Evolutionary conservation across 1,140 invertebrate species (phyloP), one percentile per base, ranked within the genome.

Genomic region (Brevipalpus yothersi): DNA sequence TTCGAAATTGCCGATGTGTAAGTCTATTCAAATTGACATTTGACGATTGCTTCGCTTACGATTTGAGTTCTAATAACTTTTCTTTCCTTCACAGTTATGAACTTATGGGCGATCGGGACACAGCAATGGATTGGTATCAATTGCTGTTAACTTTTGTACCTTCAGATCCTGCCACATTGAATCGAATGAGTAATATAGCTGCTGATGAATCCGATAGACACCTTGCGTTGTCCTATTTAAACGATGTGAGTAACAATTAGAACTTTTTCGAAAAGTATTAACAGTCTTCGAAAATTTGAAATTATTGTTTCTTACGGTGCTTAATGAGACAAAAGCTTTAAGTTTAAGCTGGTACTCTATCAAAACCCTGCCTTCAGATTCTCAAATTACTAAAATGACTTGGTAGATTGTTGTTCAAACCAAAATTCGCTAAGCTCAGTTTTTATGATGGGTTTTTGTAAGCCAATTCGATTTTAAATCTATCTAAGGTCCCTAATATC

Each of bases 201-300:
- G 87, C 92, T 66, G 76, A 75, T 62, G 77, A 83, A 63, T 84
- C 84, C 41, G 89, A 94, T 69, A 85, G 88, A 65, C 85, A 89
- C 66, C 84, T 87, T 71, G 86, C 89, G 1, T 89, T 88, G 72
- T 85, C 91, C 66, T 91, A 87, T 73, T 83, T 90, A 66, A 82
- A 79, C 71, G 88, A 94, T 71, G 84, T 87, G 73, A 73, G 74
- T 70, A 45, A 31, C 31, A 31, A 31, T 31, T 31, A 31, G 31
- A 31, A 31, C 31, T 31, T 60, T 21, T 31, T 41, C 40, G 9
- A 56, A 31, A 13, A n/a, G n/a, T 15, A n/a, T n/a, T n/a, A n/a
- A n/a, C n/a, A n/a, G n/a, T n/a, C n/a, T n/a, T n/a, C n/a, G n/a
- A n/a, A n/a, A n/a, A n/a, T n/a, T n/a, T n/a, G n/a, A n/a, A n/a